Conservation (phyloP, 2,797 vertebrate species). For the Morus bassanus region DNA sequence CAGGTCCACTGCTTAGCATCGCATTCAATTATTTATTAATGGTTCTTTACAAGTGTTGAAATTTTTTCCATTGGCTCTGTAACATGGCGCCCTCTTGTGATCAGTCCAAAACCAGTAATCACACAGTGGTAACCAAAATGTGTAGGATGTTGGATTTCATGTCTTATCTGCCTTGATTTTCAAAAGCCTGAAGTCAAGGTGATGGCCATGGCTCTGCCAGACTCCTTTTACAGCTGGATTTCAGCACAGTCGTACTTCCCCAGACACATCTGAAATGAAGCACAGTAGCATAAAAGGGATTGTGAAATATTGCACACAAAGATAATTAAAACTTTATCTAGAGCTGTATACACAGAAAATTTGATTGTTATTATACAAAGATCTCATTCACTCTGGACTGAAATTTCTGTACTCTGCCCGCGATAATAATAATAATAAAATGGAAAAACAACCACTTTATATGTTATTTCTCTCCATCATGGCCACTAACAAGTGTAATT, state of each 20-base stretch:
- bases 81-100: constrained; percentile 67
- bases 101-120: not conserved
- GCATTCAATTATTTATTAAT: not conserved
- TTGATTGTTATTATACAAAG: not conserved
- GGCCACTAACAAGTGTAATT: not conserved
- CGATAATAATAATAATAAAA: not conserved
- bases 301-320: not conserved
- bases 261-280: not conserved
- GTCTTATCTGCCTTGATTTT: not conserved
- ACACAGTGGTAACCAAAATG: fast-evolving
- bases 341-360: not conserved
- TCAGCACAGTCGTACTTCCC: not conserved
- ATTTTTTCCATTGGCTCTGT: not conserved
- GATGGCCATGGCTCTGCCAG: not conserved
- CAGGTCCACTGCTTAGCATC: not conserved
- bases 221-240: not conserved
- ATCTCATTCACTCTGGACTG: not conserved
- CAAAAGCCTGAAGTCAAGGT: not conserved
- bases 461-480: not conserved
- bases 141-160: not conserved
- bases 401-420: not conserved
- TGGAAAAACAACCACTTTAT: not conserved
- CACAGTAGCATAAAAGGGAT: not conserved
- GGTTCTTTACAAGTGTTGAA: not conserved
- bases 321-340: not conserved